Percentiles rank a stretch among this genome's conserved stretches.
These are phyloP conservation scores for Spisula subtruncata DNA, from an alignment of 2,888 invertebrate genomes.

Conservation along the genomic window DNA sequence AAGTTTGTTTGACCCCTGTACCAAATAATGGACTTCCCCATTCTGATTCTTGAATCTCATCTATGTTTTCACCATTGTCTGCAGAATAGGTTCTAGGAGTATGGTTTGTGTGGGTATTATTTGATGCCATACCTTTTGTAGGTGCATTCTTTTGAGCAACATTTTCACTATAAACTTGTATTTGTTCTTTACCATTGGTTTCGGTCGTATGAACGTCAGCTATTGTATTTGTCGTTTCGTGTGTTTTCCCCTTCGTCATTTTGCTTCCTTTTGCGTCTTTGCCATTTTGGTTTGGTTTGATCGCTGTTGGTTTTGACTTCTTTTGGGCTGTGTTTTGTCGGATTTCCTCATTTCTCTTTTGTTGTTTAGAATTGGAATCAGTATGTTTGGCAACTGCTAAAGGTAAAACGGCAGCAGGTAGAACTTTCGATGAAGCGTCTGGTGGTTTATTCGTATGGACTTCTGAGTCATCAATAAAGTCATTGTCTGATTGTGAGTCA, in stretches of 20 bases:
- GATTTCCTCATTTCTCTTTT: too few relatives aligned
- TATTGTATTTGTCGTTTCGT: background rate
- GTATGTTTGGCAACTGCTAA: background rate
- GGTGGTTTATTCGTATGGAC: background rate
- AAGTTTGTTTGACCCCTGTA: background rate
- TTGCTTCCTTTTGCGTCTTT: background rate
- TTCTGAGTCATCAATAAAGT: background rate
- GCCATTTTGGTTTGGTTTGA: background rate
- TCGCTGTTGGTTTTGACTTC: background rate
- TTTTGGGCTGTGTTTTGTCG: background rate
- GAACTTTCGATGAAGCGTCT: background rate
- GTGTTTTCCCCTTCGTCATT: background rate
- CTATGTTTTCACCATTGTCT: background rate
- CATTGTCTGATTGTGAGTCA: constrained; percentile 36
- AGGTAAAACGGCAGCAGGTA: too few relatives aligned
- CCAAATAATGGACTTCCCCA: background rate
- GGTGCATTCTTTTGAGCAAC: background rate
- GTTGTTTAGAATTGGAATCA: background rate
- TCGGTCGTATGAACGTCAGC: background rate
- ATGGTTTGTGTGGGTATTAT: background rate
- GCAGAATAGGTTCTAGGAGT: background rate
- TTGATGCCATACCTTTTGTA: background rate
- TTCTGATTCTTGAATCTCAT: background rate
- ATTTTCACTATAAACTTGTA: background rate
- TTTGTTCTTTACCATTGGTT: background rate